Evolutionary conservation across 2,888 invertebrate genomes (phyloP).

Genomic region (Mythimna loreyi): DNA sequence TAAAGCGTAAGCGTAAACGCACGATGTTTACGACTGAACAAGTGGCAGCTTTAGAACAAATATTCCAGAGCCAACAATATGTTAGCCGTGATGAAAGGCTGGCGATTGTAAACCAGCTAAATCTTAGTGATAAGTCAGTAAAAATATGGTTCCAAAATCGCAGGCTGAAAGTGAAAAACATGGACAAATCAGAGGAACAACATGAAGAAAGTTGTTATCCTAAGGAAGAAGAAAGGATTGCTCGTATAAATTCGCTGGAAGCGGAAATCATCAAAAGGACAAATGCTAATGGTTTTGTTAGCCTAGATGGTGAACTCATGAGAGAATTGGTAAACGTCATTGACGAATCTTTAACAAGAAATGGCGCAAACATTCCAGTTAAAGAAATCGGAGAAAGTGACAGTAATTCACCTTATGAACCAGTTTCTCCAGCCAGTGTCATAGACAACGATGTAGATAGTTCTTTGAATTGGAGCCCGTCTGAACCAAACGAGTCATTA

Average conservation of each 20-base stretch:
- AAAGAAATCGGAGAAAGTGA: neutral
- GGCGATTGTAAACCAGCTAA: constrained; percentile 91
- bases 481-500: constrained; percentile 63
- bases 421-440: no score
- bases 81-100: constrained; percentile 93
- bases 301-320: neutral
- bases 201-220: no score
- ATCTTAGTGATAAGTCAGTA: constrained; percentile 93
- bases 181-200: neutral
- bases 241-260: no score
- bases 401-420: no score
- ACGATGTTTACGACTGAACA: constrained; percentile 94
- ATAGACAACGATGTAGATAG: constrained; percentile 58
- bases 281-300: neutral
- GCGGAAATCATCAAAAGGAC: no score
- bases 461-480: constrained; percentile 53
- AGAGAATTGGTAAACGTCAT: neutral
- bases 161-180: no score
- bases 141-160: constrained; percentile 89
- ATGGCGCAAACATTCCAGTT: neutral
- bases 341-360: neutral
- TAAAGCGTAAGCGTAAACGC: constrained; percentile 91
- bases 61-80: constrained; percentile 93
- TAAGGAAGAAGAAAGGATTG: no score
- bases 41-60: constrained; percentile 87